Conservation (phyloP, 2,888 invertebrate species). For the Pseudeuparius sepicola region DNA sequence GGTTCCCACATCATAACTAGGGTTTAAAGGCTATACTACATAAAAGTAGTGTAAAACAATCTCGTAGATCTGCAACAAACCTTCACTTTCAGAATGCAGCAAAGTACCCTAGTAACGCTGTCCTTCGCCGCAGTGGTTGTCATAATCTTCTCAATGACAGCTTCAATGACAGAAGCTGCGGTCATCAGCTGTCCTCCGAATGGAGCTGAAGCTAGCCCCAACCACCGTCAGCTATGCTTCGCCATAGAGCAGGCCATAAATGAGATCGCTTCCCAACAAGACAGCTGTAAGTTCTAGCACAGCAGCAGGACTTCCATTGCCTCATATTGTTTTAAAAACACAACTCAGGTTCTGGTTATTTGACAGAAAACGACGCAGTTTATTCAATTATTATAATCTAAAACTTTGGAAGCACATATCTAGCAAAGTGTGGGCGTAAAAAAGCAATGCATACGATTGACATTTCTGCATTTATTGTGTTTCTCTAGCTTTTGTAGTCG, state of each 20-base stretch:
- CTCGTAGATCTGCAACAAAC: too few relatives aligned
- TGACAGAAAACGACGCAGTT: too few relatives aligned
- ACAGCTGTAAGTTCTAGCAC: slow-evolving; percentile 25
- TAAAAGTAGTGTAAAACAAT: too few relatives aligned
- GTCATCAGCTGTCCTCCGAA: slow-evolving; percentile 30
- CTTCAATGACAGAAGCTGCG: slow-evolving; percentile 22
- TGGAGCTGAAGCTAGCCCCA: slow-evolving; percentile 19
- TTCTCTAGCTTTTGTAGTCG: too few relatives aligned
- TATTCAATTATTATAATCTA: too few relatives aligned
- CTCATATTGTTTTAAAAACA: too few relatives aligned
- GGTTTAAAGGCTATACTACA: too few relatives aligned
- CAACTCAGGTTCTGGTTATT: too few relatives aligned
- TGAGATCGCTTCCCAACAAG: slow-evolving; percentile 25
- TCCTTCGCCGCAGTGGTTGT: slow-evolving; percentile 22
- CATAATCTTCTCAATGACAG: slow-evolving; percentile 18
- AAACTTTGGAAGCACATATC: neutral
- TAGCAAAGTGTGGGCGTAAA: neutral
- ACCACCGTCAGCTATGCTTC: slow-evolving; percentile 27
- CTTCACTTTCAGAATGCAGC: slow-evolving; percentile 19
- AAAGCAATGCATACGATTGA: too few relatives aligned
- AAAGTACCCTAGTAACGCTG: slow-evolving; percentile 24
- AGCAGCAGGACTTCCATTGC: too few relatives aligned
- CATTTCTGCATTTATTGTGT: too few relatives aligned
- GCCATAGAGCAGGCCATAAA: slow-evolving; percentile 28
- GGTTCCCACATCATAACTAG: too few relatives aligned